These are phyloP conservation scores for Epinotia ramella DNA, from an alignment of 2,888 invertebrate species.

Conservation along the genomic window DNA sequence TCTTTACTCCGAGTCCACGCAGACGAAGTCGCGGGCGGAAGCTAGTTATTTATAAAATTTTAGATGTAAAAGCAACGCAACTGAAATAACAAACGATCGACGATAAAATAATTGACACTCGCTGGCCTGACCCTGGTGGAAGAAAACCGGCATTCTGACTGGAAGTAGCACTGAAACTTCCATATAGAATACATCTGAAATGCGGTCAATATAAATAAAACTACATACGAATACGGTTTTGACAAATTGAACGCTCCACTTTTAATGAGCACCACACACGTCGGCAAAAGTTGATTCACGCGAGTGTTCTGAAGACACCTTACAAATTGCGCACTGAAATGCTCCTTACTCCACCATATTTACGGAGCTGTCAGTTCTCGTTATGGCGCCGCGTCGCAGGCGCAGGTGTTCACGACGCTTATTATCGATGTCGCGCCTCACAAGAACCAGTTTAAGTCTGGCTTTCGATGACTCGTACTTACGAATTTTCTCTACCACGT, in stretches of 20 bases:
- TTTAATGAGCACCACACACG: neutral
- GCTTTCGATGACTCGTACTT: neutral
- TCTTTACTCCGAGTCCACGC: no score
- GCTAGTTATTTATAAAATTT: neutral
- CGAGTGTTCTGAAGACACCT: neutral
- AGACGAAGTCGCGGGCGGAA: no score
- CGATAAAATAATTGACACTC: no score
- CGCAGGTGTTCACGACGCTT: neutral
- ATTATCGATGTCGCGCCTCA: neutral
- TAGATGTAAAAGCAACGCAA: neutral
- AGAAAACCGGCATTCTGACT: neutral
- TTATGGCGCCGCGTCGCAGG: slow-evolving; percentile 4
- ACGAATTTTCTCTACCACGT: no score
- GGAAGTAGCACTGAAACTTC: no score
- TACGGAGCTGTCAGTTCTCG: slow-evolving; percentile 2
- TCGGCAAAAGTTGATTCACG: neutral
- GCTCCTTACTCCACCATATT: slow-evolving; percentile 13
- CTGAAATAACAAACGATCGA: neutral
- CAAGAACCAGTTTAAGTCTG: neutral
- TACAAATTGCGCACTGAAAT: slow-evolving; percentile 19
- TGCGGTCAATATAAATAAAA: neutral
- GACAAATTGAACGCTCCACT: neutral
- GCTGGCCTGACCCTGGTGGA: no score
- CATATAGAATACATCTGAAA: no score
- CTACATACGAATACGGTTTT: neutral